phyloP scores from a whole-genome alignment of 2,797 vertebrate species.

The Peromyscus eremicus region DNA sequence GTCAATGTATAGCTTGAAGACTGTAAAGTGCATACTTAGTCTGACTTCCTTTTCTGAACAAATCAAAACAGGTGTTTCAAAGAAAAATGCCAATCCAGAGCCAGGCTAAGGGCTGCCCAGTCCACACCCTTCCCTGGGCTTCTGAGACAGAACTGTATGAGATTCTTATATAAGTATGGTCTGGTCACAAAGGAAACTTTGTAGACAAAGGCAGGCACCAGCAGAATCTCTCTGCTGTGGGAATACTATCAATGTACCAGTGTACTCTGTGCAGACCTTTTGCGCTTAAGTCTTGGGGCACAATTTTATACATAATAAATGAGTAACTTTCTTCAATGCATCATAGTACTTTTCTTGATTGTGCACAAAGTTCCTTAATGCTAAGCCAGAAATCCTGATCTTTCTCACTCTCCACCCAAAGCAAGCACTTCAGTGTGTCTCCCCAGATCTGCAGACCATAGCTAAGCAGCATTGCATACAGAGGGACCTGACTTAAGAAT shows the following conservation, averaged over 20 bases:
- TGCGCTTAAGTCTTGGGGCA: background rate
- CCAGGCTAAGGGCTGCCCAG: background rate
- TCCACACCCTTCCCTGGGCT: background rate
- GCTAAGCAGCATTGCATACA: background rate
- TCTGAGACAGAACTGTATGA: background rate
- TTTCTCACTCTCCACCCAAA: background rate
- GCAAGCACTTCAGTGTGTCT: fast-evolving
- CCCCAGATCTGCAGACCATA: background rate
- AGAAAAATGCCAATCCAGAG: background rate
- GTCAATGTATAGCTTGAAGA: background rate
- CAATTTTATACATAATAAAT: background rate
- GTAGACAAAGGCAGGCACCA: background rate
- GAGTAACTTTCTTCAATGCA: background rate
- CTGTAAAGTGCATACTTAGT: background rate
- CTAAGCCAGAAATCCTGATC: background rate
- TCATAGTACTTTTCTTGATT: background rate
- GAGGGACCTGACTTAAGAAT: background rate
- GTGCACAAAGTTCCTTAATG: background rate
- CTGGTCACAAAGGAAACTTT: background rate
- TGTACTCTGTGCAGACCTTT: background rate
- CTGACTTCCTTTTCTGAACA: background rate
- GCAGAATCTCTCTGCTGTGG: background rate
- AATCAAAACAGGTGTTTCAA: background rate
- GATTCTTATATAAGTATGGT: background rate
- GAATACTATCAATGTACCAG: background rate